phyloP scores from a whole-genome alignment of 2,113 vertebrate genomes.

The Centropus unirufus region DNA sequence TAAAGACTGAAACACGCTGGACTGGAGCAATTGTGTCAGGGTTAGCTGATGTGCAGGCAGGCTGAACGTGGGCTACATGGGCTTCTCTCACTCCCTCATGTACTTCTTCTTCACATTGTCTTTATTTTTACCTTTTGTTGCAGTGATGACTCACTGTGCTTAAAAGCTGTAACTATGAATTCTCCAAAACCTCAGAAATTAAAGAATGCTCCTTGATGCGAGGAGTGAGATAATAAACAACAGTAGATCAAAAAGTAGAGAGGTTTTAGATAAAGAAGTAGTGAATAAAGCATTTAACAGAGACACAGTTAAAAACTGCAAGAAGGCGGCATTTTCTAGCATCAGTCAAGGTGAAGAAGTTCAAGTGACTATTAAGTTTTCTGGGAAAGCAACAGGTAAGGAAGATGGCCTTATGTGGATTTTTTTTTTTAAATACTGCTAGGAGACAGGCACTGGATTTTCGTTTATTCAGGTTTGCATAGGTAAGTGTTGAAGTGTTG shows the following conservation, averaged over 20 bases:
- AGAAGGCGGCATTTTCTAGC: not conserved
- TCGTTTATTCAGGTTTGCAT: not conserved
- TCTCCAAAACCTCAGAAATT: not conserved
- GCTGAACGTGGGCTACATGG: not conserved
- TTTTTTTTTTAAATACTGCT: not conserved
- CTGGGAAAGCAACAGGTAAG: not conserved
- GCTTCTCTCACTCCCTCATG: not conserved
- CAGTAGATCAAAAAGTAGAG: not conserved
- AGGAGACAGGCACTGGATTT: not conserved
- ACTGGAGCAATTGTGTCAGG: not conserved
- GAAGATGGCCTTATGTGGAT: not conserved
- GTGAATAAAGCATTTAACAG: not conserved
- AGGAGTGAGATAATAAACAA: not conserved
- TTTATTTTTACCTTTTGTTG: constrained; percentile 28
- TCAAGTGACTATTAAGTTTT: not conserved
- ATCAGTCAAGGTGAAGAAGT: not conserved
- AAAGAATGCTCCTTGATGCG: not conserved
- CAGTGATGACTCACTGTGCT: constrained; percentile 9
- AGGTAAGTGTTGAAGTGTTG: not conserved
- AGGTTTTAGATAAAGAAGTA: not conserved
- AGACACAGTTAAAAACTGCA: not conserved
- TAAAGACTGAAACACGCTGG: not conserved
- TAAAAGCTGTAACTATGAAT: constrained; percentile 11
- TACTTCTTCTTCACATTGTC: not conserved
- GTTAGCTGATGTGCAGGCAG: not conserved